phyloP scores from a whole-genome alignment of 2,797 vertebrate genomes.

The Tangara arthus region DNA sequence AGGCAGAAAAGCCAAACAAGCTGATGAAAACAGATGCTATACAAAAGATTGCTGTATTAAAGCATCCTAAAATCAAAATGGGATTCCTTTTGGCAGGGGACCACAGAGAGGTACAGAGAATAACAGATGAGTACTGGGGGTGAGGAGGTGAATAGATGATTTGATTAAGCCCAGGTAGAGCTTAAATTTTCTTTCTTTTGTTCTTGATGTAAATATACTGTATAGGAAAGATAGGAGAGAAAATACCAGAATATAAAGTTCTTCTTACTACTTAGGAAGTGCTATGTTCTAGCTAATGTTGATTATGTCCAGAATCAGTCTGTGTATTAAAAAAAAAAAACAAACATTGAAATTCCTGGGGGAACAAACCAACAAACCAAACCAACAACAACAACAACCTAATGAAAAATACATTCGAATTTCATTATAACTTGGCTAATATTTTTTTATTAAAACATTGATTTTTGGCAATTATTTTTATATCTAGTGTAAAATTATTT shows the following conservation, averaged over 20 bases:
- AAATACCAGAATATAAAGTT: not conserved
- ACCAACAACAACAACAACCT: accelerated
- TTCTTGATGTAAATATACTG: not conserved
- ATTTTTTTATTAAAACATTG: not conserved
- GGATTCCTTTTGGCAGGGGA: not conserved
- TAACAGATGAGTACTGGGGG: not conserved
- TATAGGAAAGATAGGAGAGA: not conserved
- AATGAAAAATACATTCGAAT: not conserved
- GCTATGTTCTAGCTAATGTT: not conserved
- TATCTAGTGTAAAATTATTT: not conserved
- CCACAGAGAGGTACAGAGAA: not conserved
- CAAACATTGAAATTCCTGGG: not conserved
- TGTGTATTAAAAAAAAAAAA: not conserved
- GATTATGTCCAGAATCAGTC: not conserved
- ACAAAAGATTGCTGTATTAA: not conserved
- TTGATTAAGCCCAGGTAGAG: not conserved
- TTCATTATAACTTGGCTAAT: not conserved
- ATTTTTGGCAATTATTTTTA: not conserved
- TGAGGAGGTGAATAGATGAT: not conserved
- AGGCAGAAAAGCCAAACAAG: not conserved
- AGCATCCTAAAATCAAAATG: conserved; percentile 9
- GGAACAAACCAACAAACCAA: not conserved
- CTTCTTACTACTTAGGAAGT: not conserved
- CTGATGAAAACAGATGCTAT: not conserved
- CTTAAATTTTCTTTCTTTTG: not conserved